These are phyloP conservation scores for Gallinago undulata DNA, from an alignment of 2,113 vertebrate species.

Conservation along the genomic window DNA sequence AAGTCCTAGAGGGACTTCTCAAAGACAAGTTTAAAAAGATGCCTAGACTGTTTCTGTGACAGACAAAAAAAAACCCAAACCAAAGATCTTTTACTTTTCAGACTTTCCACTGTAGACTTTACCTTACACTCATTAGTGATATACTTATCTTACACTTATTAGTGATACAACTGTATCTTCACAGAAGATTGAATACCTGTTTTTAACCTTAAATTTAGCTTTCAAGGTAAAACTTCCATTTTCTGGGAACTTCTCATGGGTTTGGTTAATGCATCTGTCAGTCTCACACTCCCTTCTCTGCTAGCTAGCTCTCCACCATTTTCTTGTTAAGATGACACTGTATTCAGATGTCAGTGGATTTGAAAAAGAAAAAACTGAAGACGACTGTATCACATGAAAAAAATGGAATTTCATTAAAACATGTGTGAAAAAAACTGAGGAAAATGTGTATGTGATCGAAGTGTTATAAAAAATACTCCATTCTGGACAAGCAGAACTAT, in stretches of 20 bases:
- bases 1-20: slow-evolving; percentile 20
- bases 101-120: neutral
- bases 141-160: neutral
- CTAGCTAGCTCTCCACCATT: neutral
- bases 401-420: neutral
- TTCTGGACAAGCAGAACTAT: neutral
- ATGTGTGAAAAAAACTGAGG: neutral
- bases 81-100: neutral
- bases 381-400: neutral
- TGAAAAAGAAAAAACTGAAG: neutral
- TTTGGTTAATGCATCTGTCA: slow-evolving; percentile 7
- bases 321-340: neutral
- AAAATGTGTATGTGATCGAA: neutral
- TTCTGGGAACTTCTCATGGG: neutral
- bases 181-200: neutral
- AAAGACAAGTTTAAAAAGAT: slow-evolving; percentile 44
- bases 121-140: neutral
- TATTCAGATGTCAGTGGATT: neutral
- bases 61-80: neutral
- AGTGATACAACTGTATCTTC: neutral
- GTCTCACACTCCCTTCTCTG: neutral
- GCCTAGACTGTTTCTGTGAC: neutral
- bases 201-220: neutral
- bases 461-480: neutral
- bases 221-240: neutral